Conservation (phyloP, 2,113 vertebrate species). For the Nannospalax galili region DNA sequence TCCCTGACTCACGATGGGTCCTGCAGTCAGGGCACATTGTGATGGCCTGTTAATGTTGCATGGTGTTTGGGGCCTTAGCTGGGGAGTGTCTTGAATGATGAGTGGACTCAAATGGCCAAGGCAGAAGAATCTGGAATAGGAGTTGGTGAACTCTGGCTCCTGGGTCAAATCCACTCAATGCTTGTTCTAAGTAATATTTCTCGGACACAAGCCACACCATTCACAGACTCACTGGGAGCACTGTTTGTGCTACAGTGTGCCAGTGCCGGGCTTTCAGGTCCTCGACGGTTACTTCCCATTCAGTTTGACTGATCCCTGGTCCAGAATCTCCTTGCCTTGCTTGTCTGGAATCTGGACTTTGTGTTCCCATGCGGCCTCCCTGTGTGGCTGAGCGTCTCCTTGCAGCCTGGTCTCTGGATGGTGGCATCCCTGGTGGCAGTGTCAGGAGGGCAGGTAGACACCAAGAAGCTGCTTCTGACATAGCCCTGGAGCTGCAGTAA, state of each 20-base stretch:
- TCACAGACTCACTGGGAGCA: not conserved
- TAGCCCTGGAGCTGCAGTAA: no score
- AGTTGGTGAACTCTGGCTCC: no score
- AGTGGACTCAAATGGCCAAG: no score
- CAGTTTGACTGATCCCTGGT: not conserved
- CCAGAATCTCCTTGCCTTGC: not conserved
- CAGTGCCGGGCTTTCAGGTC: rapidly evolving
- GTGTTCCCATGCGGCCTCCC: not conserved
- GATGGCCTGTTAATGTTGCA: not conserved
- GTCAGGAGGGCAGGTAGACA: not conserved
- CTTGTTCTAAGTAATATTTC: no score
- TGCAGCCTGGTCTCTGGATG: no score
- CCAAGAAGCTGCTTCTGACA: rapidly evolving
- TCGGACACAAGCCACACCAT: no score
- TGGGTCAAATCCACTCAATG: not conserved
- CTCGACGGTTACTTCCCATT: rapidly evolving
- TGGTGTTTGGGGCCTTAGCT: not conserved
- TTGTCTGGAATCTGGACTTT: not conserved
- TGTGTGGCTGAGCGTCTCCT: not conserved
- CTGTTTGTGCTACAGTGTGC: rapidly evolving
- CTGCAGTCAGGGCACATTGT: no score
- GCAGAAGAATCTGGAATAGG: not conserved
- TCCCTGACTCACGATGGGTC: rapidly evolving
- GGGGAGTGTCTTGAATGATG: not conserved
- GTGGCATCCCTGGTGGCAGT: rapidly evolving